Percentiles rank a stretch among this genome's conserved stretches.
Evolutionary conservation across 1,140 invertebrate genomes (phyloP).

Genomic region (Asobara japonica): DNA sequence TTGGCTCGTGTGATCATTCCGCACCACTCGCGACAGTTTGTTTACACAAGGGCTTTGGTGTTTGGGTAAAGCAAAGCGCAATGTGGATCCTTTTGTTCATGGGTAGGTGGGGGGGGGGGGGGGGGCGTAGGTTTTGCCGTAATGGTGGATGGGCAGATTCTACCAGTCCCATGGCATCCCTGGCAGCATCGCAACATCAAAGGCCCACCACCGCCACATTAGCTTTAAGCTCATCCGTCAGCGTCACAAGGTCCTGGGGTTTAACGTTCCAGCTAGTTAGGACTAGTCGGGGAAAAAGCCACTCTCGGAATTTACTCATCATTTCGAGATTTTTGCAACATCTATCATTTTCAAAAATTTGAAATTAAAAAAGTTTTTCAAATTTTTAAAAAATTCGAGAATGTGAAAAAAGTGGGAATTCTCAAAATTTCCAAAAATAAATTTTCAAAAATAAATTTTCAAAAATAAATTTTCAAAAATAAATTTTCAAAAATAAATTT

Average conservation of each 20-base stretch:
- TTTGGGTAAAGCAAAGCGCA: not conserved
- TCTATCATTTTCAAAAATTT: too few species aligned
- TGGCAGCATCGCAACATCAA: conserved; percentile 52
- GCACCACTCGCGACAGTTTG: not conserved
- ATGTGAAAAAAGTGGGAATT: too few species aligned
- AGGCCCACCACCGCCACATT: conserved; percentile 54
- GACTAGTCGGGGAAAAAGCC: conserved; percentile 31
- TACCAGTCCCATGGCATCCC: not conserved
- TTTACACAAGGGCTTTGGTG: not conserved
- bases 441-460: too few species aligned
- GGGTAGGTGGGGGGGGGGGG: not conserved
- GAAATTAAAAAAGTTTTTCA: too few species aligned
- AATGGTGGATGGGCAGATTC: not conserved
- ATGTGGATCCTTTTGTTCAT: not conserved
- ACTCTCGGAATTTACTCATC: conserved; percentile 31
- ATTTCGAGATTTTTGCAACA: conserved; percentile 33
- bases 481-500: too few species aligned
- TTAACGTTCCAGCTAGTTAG: conserved; percentile 59
- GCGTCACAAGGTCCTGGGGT: conserved; percentile 59
- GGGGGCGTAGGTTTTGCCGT: not conserved
- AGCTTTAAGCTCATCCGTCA: conserved; percentile 66
- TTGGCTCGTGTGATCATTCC: not conserved
- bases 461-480: too few species aligned
- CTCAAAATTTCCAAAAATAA: too few species aligned
- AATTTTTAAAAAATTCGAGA: too few species aligned